Conservation (phyloP, 2,113 vertebrate species). For the Rhinolophus sinicus region DNA sequence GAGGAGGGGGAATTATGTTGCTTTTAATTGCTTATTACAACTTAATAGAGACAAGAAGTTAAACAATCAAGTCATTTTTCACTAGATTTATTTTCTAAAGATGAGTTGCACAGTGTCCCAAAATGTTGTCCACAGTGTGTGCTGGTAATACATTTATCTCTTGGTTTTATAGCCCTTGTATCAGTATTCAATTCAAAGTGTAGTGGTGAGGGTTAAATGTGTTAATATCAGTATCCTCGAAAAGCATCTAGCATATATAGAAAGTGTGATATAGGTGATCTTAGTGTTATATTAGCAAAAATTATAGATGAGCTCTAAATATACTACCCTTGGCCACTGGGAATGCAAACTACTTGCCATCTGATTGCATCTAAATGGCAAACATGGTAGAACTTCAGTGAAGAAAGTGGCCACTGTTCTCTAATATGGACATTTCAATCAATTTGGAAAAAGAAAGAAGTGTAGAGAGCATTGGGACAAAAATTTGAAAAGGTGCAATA, state of each 20-base stretch:
- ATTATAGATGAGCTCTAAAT: not conserved
- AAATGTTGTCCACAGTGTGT: not conserved
- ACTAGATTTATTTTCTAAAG: constrained; percentile 21
- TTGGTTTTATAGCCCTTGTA: not conserved
- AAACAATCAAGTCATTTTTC: constrained; percentile 41
- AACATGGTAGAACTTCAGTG: not conserved
- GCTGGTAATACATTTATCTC: not conserved
- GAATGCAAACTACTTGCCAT: not conserved
- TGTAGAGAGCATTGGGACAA: not conserved
- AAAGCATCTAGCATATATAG: not conserved
- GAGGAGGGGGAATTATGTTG: not conserved
- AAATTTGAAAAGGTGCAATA: not conserved
- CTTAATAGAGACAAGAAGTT: constrained; percentile 48
- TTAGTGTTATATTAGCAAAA: not conserved
- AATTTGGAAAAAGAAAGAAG: not conserved
- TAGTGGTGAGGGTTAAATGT: not conserved
- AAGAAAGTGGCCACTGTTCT: not conserved
- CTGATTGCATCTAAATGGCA: not conserved
- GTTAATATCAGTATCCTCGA: not conserved
- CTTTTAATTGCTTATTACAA: constrained; percentile 69
- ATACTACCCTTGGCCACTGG: not conserved
- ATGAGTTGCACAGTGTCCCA: not conserved
- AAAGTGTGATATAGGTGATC: not conserved
- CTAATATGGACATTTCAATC: not conserved
- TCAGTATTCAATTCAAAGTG: not conserved